A percentile compares a stretch with the other conserved stretches of the same genome.
These are phyloP conservation scores for Boloria selene DNA, from an alignment of 2,888 invertebrate genomes.

Conservation along the genomic window DNA sequence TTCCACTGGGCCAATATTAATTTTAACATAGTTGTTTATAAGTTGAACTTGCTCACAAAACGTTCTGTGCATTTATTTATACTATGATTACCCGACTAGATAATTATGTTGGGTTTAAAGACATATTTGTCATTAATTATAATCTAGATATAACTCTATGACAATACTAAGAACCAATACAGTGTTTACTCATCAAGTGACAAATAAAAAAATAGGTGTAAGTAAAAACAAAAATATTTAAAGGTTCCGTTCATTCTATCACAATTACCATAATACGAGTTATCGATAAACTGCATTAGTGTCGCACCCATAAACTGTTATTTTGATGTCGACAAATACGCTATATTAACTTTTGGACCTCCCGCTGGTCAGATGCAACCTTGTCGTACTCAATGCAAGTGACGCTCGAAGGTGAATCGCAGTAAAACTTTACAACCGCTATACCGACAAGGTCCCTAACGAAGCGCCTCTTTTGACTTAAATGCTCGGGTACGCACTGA, in stretches of 20 bases:
- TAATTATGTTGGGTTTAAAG: too few species aligned
- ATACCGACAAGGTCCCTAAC: slow-evolving; percentile 66
- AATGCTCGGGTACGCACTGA: slow-evolving; percentile 73
- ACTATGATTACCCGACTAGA: too few species aligned
- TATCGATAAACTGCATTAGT: slow-evolving; percentile 69
- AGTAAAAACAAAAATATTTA: slow-evolving; percentile 27
- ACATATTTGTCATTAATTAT: too few species aligned
- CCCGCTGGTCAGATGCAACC: slow-evolving; percentile 69
- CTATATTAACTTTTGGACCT: slow-evolving; percentile 75
- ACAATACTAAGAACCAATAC: too few species aligned
- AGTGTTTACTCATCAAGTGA: not conserved
- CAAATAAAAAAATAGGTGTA: slow-evolving; percentile 6
- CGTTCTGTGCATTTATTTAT: too few species aligned
- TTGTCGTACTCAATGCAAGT: slow-evolving; percentile 57
- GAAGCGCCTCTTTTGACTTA: slow-evolving; percentile 72
- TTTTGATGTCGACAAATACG: slow-evolving; percentile 80
- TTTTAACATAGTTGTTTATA: too few species aligned
- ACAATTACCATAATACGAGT: slow-evolving; percentile 37
- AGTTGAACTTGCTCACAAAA: too few species aligned
- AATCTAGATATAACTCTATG: too few species aligned
- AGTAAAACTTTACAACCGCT: slow-evolving; percentile 59
- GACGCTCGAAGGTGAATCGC: slow-evolving; percentile 49
- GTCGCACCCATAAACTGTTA: slow-evolving; percentile 72
- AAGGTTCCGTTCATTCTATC: slow-evolving; percentile 29
- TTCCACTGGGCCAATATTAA: too few species aligned